Evolutionary conservation across 1,140 invertebrate species (phyloP).

Genomic region (Hylaeus anthracinus): DNA sequence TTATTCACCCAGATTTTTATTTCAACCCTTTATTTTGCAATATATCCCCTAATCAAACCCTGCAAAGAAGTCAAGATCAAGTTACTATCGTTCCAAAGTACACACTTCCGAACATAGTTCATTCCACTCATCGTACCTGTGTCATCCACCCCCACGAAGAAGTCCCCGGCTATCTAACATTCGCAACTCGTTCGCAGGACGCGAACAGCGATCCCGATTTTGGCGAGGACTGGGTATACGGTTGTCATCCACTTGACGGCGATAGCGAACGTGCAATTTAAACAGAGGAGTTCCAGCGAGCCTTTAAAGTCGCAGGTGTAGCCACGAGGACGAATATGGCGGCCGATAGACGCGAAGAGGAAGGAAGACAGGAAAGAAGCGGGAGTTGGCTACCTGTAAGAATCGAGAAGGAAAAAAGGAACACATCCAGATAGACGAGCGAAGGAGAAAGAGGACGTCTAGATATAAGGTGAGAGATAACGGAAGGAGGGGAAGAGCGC

Average conservation of each 20-base stretch:
- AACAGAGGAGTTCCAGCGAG: constrained; percentile 34
- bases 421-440: background rate
- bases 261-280: constrained; percentile 17
- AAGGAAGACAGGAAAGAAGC: constrained; percentile 14
- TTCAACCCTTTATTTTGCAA: too few relatives aligned
- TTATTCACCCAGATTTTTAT: too few relatives aligned
- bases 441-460: constrained; percentile 25
- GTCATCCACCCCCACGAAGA: too few relatives aligned
- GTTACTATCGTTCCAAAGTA: too few relatives aligned
- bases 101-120: too few relatives aligned
- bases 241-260: constrained; percentile 4
- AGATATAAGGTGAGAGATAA: constrained; percentile 52
- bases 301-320: constrained; percentile 61
- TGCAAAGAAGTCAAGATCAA: background rate
- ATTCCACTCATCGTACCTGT: too few relatives aligned
- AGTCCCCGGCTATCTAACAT: background rate
- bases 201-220: constrained; percentile 29
- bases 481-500: constrained; percentile 52
- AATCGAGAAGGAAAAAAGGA: background rate
- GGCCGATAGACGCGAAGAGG: constrained; percentile 16
- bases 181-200: background rate
- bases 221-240: constrained; percentile 15
- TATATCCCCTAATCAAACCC: too few relatives aligned
- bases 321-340: constrained; percentile 47
- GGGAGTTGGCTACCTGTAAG: background rate